phyloP scores from a whole-genome alignment of 2,888 invertebrate genomes.

The Sarcophaga caerulescens region DNA sequence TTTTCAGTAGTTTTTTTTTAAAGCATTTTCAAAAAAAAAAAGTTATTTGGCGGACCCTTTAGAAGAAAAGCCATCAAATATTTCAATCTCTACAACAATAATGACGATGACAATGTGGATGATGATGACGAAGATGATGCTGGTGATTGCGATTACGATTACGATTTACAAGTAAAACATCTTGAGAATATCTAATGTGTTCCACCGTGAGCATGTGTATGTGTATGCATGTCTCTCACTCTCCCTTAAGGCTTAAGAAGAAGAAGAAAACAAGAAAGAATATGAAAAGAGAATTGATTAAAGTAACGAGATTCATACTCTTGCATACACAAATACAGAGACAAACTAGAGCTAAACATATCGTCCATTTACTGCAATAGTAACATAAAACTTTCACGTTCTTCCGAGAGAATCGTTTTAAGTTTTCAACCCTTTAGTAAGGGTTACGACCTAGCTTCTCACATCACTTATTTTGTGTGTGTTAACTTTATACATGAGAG shows the following conservation, averaged over 20 bases:
- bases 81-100: constrained; percentile 21
- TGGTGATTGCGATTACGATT: too few species aligned
- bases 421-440: too few species aligned
- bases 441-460: too few species aligned
- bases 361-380: background rate
- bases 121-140: background rate
- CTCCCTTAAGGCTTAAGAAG: background rate
- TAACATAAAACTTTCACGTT: too few species aligned
- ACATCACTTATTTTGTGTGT: too few species aligned
- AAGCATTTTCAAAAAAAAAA: too few species aligned
- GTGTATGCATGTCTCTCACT: background rate
- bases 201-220: background rate
- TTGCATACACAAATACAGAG: background rate
- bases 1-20: too few species aligned
- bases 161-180: constrained; percentile 52
- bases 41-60: too few species aligned
- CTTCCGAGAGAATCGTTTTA: too few species aligned
- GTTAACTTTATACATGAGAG: too few species aligned
- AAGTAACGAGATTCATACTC: constrained; percentile 29
- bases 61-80: background rate
- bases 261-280: background rate
- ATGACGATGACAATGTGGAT: background rate
- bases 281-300: background rate
- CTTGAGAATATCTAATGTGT: constrained; percentile 60
- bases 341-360: background rate